Evolutionary conservation across 64 coral and sea anemone species (phyloP), one percentile per base, ranked within the genome.

Genomic region (Exaiptasia diaphana): DNA sequence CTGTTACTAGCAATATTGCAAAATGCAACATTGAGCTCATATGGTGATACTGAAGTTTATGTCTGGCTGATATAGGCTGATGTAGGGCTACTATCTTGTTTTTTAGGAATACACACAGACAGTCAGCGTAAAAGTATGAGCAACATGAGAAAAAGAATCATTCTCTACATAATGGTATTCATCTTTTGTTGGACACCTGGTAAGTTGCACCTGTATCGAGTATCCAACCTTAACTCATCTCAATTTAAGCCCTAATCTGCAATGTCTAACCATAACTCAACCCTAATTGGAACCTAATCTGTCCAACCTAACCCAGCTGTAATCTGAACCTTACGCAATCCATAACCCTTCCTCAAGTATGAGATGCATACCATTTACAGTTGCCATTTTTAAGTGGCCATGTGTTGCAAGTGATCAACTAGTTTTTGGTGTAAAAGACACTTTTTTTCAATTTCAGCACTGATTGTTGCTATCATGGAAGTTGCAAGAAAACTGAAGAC

Each of bases 161-260:
- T 79, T n/a, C 46, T 89, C 1, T 89, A 84, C 32, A 56, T 94
- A 45, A 2, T 85, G 15, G 80, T 94, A n/a, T 94, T 94, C 53
- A 35, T 94, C 20, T 9, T 84, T 8, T 94, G 91, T 36, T 94
- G 91, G 91, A 61, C 53, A 11, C 91, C 91, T 64, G 91, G 91
- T 94, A 72, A 87, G 57, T n/a, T 64, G 10, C 1, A 18, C 14
- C 6, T 2, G 31, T 17, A 22, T 2, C 5, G 4, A 37, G 13
- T 1, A 2, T 64, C n/a, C n/a, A n/a, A n/a, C n/a, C n/a, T n/a
- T n/a, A n/a, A n/a, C n/a, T n/a, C n/a, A n/a, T 69, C 7, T 30
- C 36, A 15, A 20, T 31, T 33, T 69, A 17, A 25, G 6, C n/a
- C 21, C 7, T 10, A 69, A 30, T 6, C 5, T 69, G 20, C 36